Base-by-base conservation (phyloP, 2,888 invertebrate genomes). In the Lordiphosa andalusiaca region DNA sequence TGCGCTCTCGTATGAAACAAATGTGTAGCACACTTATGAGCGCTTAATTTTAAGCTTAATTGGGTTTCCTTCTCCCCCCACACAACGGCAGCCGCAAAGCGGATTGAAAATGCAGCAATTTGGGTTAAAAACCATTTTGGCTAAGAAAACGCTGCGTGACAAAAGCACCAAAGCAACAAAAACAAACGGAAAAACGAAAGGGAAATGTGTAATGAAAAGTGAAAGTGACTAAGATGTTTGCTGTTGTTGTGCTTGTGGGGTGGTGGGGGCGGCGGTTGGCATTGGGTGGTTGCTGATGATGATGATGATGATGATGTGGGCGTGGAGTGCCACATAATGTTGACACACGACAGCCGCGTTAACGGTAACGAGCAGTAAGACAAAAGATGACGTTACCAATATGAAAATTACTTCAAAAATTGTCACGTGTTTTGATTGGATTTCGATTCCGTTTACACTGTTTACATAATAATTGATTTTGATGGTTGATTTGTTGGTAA, bases 91-190 rank as follows among this genome's bases (percentile, higher is more conserved):
- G 10, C 30, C 30, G 2, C 44, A 60, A 64, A 63, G 61, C 61
- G 58, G 58, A 63, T 68, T 71, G 54, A 65, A 71, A 68, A 62
- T 53, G 53, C 56, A 60, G 54, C 50, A 68, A 78, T 75, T 71
- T 75, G 61, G 75, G 78, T 60, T 75, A 78, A 75, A 78, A 13
- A 68, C 59, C 78, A 71, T 70, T 80, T 73, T 62, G 73, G 63
- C 54, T 56, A 56, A 71, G 69, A 70, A 64, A 57, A 55, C 40
- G 51, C 57, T 40, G 52, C 59, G 59, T 53, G 66, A 59, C 66
- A 66, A 66, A 66, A 38, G 66, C 66, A 56, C 47, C 25, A 7
- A 49, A 35, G n/a, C 21, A 35, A 25, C 7, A 38, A 46, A 16
- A 42, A 16, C 16, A 38, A 47, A 44, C 4, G 6, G 9, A 35